Base-by-base conservation (phyloP, 1,140 invertebrate genomes). In the Trigoniulus corallinus region DNA sequence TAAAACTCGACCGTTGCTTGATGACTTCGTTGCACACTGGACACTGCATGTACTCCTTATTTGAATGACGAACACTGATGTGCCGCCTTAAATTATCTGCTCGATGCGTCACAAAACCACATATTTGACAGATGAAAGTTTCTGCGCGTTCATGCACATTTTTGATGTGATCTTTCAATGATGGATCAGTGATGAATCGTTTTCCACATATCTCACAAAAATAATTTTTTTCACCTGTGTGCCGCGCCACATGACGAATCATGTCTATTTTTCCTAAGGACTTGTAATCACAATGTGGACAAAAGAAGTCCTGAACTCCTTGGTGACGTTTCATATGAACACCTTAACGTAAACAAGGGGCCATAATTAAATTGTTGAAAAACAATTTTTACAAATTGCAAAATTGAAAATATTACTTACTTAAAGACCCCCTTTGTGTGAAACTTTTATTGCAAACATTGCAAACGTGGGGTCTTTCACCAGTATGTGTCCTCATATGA, bases 401-500 rank as follows among this genome's bases (percentile, higher is more conserved):
- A 34, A 34, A 7, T 7, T 34, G 15, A 34, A 34, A 7, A 34
- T 7, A 7, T 34, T 7, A 34, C 29, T 34, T 15, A 34, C 29
- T 34, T 15, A 34, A 34, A 15, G 29, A 7, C 15, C 29, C 29
- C 15, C 29, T 34, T 34, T 34, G 29, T 34, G 29, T 45, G 21
- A 51, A 51, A 3, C 42, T 26, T 23, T 51, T 51, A 2, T 60
- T 56, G 56, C 70, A 72, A 7, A 44, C 21, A 20, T 44, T 7
- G 54, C 70, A 72, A 22, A 51, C 45, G 51, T 58, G 63, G 24
- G 62, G 62, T 29, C 62, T 63, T 54, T 64, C 65, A 13, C 63
- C 71, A 51, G 64, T 66, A 57, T 74, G 72, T 49, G 62, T 60
- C 54, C 69, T 62, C 40, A 61, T 57, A 54, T 74, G 72, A 37